phyloP scores from a whole-genome alignment of 1,140 invertebrate species.

The Papilio polytes region DNA sequence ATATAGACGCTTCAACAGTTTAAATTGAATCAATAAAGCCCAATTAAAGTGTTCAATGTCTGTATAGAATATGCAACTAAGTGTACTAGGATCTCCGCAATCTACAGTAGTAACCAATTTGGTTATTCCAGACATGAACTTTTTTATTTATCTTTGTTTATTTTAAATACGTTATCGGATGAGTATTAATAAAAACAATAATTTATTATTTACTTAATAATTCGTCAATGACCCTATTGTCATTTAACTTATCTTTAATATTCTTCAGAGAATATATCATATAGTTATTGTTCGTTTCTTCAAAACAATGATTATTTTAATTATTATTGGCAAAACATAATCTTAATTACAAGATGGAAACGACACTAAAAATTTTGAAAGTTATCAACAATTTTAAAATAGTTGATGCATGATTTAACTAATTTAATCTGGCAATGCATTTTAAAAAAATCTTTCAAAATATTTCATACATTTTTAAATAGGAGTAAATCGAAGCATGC shows the following conservation, averaged over 20 bases:
- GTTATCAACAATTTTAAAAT: too few relatives aligned
- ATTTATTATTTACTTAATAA: background rate
- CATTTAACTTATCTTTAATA: background rate
- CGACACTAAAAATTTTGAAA: too few relatives aligned
- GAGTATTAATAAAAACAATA: background rate
- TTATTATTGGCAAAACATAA: background rate
- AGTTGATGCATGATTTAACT: too few relatives aligned
- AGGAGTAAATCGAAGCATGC: too few relatives aligned
- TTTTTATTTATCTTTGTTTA: background rate
- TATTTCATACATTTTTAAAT: too few relatives aligned
- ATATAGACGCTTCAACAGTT: conserved; percentile 3
- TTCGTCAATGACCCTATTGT: background rate
- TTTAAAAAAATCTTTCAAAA: too few relatives aligned
- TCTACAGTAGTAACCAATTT: background rate
- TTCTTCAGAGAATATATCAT: background rate
- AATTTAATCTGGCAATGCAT: too few relatives aligned
- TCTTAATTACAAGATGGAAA: background rate
- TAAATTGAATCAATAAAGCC: conserved; percentile 27
- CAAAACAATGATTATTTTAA: background rate
- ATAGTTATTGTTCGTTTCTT: background rate
- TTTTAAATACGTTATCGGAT: background rate
- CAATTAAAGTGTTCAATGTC: background rate
- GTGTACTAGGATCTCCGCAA: background rate
- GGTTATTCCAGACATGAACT: background rate
- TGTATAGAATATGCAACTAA: background rate